Evolutionary conservation across 2,888 invertebrate species (phyloP).

Genomic region (Nomada fabriciana): DNA sequence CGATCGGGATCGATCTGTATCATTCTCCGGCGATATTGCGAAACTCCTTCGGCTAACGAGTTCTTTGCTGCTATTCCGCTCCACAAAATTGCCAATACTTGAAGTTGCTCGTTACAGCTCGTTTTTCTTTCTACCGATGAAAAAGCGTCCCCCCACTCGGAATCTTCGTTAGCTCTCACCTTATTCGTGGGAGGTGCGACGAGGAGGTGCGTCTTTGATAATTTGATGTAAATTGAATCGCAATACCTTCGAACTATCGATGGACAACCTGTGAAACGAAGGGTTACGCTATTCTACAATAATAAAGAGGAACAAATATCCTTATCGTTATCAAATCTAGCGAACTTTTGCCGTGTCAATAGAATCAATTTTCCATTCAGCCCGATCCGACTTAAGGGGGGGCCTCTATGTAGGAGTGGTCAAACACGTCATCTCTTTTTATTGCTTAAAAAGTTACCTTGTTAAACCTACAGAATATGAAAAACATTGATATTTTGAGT

Average conservation of each 20-base stretch:
- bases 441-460: too few relatives aligned
- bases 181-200: neutral
- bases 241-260: neutral
- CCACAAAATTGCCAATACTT: conserved; percentile 20
- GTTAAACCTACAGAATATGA: too few relatives aligned
- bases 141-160: neutral
- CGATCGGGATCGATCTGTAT: conserved; percentile 13
- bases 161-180: neutral
- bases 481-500: too few relatives aligned
- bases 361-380: too few relatives aligned
- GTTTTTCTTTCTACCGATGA: neutral
- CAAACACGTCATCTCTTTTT: too few relatives aligned
- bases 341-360: too few relatives aligned
- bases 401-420: too few relatives aligned
- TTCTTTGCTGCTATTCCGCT: conserved; percentile 5
- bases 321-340: too few relatives aligned
- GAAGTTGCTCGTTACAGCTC: neutral
- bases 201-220: neutral
- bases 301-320: too few relatives aligned
- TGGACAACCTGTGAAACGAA: too few relatives aligned
- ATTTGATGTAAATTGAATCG: neutral
- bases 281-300: too few relatives aligned
- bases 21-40: conserved; percentile 26
- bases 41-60: conserved; percentile 18
- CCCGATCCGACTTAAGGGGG: too few relatives aligned